phyloP scores from a whole-genome alignment of 2,888 invertebrate genomes.

The Hyposoter didymator region DNA sequence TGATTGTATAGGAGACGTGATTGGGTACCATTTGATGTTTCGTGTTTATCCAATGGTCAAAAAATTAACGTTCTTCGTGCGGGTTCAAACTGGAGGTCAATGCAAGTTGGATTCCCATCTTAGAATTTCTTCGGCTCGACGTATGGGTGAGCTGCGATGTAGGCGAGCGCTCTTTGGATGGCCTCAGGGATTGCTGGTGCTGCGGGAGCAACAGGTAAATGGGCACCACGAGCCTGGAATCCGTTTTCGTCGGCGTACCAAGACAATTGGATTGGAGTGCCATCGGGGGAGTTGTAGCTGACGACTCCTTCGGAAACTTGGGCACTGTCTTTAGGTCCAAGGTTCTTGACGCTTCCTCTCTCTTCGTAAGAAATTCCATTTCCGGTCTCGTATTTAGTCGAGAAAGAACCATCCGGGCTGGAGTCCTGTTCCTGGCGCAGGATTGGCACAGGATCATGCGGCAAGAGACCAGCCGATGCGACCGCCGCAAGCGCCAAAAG shows the following conservation, averaged over 20 bases:
- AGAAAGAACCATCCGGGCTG: slow-evolving; percentile 67
- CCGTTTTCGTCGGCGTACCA: slow-evolving; percentile 69
- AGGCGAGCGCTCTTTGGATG: slow-evolving; percentile 68
- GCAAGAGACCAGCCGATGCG: slow-evolving; percentile 57
- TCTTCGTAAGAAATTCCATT: slow-evolving; percentile 67
- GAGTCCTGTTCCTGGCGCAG: slow-evolving; percentile 66
- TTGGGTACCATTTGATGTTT: background rate
- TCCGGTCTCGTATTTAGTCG: slow-evolving; percentile 63
- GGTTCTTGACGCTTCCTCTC: slow-evolving; percentile 58
- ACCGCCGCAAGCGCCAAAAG: slow-evolving; percentile 65
- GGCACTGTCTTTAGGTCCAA: slow-evolving; percentile 36
- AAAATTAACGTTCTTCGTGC: background rate
- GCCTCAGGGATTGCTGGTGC: slow-evolving; percentile 66
- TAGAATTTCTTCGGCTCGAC: slow-evolving; percentile 52
- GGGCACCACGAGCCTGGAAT: slow-evolving; percentile 62
- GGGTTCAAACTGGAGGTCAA: background rate
- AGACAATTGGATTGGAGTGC: slow-evolving; percentile 62
- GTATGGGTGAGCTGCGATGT: slow-evolving; percentile 68
- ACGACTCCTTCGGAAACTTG: slow-evolving; percentile 56
- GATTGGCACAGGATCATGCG: slow-evolving; percentile 64
- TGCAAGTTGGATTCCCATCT: background rate
- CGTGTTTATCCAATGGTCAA: background rate
- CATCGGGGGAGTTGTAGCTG: slow-evolving; percentile 67
- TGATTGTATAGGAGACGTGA: background rate
- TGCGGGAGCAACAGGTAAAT: slow-evolving; percentile 66